A percentile compares a stretch with the other conserved stretches of the same genome.
These are phyloP conservation scores for Corythoichthys intestinalis DNA, from an alignment of 2,113 vertebrate species.

Conservation along the genomic window DNA sequence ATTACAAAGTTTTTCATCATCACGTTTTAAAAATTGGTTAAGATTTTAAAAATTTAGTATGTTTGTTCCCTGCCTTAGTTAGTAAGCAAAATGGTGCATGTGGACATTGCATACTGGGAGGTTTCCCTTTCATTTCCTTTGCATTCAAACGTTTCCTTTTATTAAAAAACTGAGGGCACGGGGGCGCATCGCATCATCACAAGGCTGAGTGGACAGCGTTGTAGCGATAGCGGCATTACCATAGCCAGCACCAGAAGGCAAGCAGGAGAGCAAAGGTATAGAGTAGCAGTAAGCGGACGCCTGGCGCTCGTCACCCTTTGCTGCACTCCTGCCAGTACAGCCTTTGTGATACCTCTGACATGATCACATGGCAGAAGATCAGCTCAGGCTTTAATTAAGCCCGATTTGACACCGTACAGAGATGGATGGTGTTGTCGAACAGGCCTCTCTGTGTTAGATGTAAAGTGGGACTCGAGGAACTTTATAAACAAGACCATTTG, in stretches of 20 bases:
- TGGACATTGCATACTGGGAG: constrained; percentile 33
- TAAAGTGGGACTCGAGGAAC: constrained; percentile 40
- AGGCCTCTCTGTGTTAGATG: constrained; percentile 23
- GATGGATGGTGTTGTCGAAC: constrained; percentile 37
- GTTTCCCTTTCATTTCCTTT: constrained; percentile 16
- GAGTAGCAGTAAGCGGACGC: constrained; percentile 59
- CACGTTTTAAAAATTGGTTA: background rate
- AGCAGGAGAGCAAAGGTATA: constrained; percentile 51
- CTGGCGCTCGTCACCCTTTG: constrained; percentile 2
- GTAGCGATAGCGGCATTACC: constrained; percentile 22
- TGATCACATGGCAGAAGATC: constrained; percentile 57
- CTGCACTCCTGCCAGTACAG: constrained; percentile 28
- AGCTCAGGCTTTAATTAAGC: constrained; percentile 64
- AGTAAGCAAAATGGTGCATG: constrained; percentile 47
- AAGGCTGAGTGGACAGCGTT: background rate
- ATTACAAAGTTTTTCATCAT: background rate
- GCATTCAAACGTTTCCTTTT: constrained; percentile 14
- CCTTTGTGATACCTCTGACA: constrained; percentile 60
- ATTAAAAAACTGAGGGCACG: constrained; percentile 8
- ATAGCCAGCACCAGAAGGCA: constrained; percentile 28
- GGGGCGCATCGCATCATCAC: constrained; percentile 8
- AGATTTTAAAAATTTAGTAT: too few species aligned
- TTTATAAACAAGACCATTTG: constrained; percentile 56
- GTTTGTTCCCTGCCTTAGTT: constrained; percentile 8
- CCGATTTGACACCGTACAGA: constrained; percentile 35